These are phyloP conservation scores for Caenorhabditis wallacei DNA, from an alignment of 2,888 invertebrate species.

Conservation along the genomic window DNA sequence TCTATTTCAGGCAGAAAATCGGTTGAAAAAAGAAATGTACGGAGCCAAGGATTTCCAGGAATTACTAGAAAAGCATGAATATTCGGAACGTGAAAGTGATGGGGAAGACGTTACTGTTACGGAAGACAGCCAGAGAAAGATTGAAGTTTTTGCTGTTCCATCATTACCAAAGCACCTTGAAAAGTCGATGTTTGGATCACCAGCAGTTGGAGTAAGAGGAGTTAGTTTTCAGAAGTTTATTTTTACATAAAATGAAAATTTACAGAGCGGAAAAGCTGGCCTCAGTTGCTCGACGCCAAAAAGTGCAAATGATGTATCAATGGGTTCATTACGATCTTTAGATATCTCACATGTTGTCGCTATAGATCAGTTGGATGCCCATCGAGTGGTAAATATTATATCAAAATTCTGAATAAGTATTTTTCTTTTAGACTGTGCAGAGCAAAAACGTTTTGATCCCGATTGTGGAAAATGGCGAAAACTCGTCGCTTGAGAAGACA, in stretches of 20 bases:
- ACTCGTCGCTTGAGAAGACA: constrained; percentile 26
- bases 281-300: constrained; percentile 42
- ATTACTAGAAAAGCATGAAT: background rate
- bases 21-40: constrained; percentile 12
- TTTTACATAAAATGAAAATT: background rate
- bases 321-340: constrained; percentile 19
- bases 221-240: background rate
- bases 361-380: constrained; percentile 1
- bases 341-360: constrained; percentile 50
- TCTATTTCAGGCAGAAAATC: constrained; percentile 14
- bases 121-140: no score
- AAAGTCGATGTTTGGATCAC: constrained; percentile 38
- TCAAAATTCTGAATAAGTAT: background rate
- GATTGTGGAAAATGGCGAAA: background rate
- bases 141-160: constrained; percentile 29
- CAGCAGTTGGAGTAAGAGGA: background rate
- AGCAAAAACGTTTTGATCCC: constrained; percentile 12
- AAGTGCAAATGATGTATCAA: constrained; percentile 29
- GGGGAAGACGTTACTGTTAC: background rate
- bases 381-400: background rate
- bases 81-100: constrained; percentile 9
- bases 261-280: constrained; percentile 40
- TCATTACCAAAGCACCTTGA: constrained; percentile 36
- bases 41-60: constrained; percentile 45
- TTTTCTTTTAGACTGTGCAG: constrained; percentile 27